phyloP scores from a whole-genome alignment of 2,113 vertebrate genomes.

The Gnathonemus echidnorhynchus region DNA sequence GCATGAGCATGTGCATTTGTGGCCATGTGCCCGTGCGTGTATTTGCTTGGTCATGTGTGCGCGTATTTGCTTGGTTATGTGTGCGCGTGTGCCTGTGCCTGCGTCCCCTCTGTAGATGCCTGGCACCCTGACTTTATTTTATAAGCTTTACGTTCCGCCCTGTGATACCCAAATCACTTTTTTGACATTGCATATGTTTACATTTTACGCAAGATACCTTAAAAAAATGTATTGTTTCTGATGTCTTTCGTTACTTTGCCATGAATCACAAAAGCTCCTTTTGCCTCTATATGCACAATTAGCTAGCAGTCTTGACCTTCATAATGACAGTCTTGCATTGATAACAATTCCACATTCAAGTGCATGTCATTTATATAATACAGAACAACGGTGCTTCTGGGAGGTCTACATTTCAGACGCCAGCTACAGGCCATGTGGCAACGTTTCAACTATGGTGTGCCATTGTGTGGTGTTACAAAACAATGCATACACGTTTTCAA shows the following conservation, averaged over 20 bases:
- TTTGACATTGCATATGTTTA: not conserved
- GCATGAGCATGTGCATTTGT: too few relatives aligned
- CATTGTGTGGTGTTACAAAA: not conserved
- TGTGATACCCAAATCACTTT: not conserved
- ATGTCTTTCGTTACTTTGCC: not conserved
- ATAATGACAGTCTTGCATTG: not conserved
- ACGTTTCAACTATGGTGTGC: not conserved
- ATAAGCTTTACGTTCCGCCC: not conserved
- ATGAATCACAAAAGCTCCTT: not conserved
- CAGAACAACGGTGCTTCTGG: not conserved
- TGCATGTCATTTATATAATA: not conserved
- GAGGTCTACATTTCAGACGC: not conserved
- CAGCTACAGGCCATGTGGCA: not conserved
- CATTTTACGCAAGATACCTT: not conserved
- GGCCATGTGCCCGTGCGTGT: not conserved
- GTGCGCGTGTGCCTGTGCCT: not conserved
- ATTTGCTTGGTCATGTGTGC: not conserved
- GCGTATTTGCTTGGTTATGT: not conserved
- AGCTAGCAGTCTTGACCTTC: not conserved
- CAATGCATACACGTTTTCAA: slow-evolving; percentile 4
- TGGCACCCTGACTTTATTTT: not conserved
- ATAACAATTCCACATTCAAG: not conserved
- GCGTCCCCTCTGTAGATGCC: not conserved
- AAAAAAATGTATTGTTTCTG: not conserved
- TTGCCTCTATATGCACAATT: not conserved